Conservation (phyloP, 2,888 invertebrate species). For the Drosophila cracens region DNA sequence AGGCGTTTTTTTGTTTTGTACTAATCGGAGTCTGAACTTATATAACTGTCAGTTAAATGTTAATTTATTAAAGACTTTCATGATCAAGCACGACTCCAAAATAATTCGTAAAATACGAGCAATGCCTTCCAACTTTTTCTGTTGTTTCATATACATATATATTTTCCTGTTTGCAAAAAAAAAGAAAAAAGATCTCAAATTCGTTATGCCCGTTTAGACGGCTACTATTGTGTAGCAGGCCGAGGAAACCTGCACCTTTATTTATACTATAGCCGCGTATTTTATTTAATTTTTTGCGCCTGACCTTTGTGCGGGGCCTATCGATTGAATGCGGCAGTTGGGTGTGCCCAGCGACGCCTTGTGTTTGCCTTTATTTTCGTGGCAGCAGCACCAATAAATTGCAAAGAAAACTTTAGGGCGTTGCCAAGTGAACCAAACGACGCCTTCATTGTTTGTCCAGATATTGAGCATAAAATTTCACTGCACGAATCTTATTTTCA, state of each 20-base stretch:
- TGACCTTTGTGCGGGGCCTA: conserved; percentile 67
- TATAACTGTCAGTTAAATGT: conserved; percentile 4
- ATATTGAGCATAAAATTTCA: conserved; percentile 56
- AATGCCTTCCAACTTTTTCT: conserved; percentile 13
- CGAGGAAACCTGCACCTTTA: conserved; percentile 67
- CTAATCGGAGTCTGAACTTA: conserved; percentile 2
- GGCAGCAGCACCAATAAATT: conserved; percentile 39
- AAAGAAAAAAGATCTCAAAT: conserved; percentile 17
- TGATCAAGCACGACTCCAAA: conserved; percentile 26
- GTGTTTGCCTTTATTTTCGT: conserved; percentile 69
- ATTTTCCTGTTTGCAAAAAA: conserved; percentile 44
- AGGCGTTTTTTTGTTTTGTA: background rate
- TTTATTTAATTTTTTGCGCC: conserved; percentile 54
- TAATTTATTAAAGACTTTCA: conserved; percentile 18
- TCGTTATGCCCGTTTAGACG: conserved; percentile 44
- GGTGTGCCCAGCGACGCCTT: conserved; percentile 72
- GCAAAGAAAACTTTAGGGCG: conserved; percentile 46
- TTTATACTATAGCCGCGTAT: conserved; percentile 36
- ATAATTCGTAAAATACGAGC: background rate
- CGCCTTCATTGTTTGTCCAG: conserved; percentile 30
- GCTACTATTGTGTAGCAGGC: conserved; percentile 38
- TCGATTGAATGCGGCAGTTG: conserved; percentile 67
- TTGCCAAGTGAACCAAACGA: conserved; percentile 30
- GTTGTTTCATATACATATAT: conserved; percentile 20
- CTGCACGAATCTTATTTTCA: conserved; percentile 55